Evolutionary conservation across 2,888 invertebrate species (phyloP), one percentile per base, ranked within the genome.

Genomic region (Eristalinus sepulchralis): DNA sequence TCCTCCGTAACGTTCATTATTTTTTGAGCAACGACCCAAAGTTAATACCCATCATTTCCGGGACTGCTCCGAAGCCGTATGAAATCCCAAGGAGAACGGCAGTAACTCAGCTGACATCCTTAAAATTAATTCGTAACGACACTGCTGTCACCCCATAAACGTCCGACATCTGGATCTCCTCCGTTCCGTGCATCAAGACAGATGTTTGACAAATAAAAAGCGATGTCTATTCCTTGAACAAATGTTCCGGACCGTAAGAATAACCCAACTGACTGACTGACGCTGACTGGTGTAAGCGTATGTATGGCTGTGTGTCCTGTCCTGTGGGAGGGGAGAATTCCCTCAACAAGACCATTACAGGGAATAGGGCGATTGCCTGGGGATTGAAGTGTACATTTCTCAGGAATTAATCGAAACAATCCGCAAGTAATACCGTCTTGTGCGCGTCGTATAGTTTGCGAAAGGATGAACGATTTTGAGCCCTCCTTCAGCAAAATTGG

Each of bases 41-140:
- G 13, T 27, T 31, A 27, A 59, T 59, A 24, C 24, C 59, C 27
- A 27, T 59, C 27, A 59, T 59, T 31, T 59, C 27, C 59, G 47
- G 17, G 6, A 17, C 47, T n/a, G 5, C 5, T 17, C 47, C 2
- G 36, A 17, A 47, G 47, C 47, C 5, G 47, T n/a, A 47, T n/a
- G n/a, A 47, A 47, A 6, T 57, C 24, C 22, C 57, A 57, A 24
- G 24, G 24, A 57, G 24, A 57, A 57, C 3, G 60, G 13, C 34
- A 53, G n/a, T 31, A n/a, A 62, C 60, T 63, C 63, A 53, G 17
- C 53, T 63, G 24, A 63, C 33, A 34, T 63, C 63, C 27, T 73
- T 64, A 73, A 73, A 57, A 64, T 73, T 73, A 73, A 64, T 73
- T 63, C 53, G 34, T 64, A 64, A 63, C 53, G 36, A 73, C 64